Evolutionary conservation across 2,888 invertebrate species (phyloP).

Genomic region (Drosophila birchii): DNA sequence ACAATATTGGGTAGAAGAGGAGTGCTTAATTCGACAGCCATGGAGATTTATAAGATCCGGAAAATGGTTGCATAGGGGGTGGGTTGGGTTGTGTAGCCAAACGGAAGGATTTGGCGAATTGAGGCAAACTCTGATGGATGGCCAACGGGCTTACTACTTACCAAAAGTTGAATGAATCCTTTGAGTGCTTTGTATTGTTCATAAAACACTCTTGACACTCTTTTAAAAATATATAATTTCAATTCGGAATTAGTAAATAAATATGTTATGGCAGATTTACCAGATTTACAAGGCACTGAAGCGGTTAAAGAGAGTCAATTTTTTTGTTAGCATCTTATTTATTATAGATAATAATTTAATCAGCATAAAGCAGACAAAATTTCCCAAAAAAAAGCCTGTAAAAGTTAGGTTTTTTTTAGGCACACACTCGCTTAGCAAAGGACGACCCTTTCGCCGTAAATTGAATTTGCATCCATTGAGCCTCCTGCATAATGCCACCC

Average conservation of each 20-base stretch:
- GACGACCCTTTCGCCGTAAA: slow-evolving; percentile 16
- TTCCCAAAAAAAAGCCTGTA: background rate
- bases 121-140: slow-evolving; percentile 23
- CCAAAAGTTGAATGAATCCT: background rate
- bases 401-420: slow-evolving; percentile 2
- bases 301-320: background rate
- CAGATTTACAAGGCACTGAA: background rate
- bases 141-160: slow-evolving; percentile 2
- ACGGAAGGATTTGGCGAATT: slow-evolving; percentile 12
- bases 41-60: slow-evolving; percentile 44
- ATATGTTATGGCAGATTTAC: no score
- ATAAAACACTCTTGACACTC: background rate
- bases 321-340: background rate
- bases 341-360: slow-evolving; percentile 6
- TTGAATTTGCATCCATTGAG: slow-evolving; percentile 24
- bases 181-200: background rate
- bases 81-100: background rate
- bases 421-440: background rate
- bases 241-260: background rate
- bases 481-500: background rate
- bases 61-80: background rate
- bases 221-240: background rate
- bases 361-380: background rate
- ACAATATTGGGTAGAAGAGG: slow-evolving; percentile 40
- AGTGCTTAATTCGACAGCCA: slow-evolving; percentile 49